A percentile compares a stretch with the other conserved stretches of the same genome.
Evolutionary conservation across 2,888 invertebrate genomes (phyloP).

Genomic region (Cerceris rybyensis): DNA sequence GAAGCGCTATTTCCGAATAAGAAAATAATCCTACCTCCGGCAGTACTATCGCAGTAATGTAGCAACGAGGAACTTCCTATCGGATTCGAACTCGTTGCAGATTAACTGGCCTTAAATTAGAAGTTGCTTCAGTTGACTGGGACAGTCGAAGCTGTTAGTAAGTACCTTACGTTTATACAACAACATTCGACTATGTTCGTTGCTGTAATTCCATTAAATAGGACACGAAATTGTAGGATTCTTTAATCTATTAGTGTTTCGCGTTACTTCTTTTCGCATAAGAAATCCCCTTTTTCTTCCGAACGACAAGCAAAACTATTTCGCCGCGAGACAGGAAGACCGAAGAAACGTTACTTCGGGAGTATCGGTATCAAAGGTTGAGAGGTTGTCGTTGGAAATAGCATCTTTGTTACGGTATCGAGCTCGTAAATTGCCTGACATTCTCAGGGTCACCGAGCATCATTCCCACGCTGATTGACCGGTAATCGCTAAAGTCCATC

Average conservation of each 20-base stretch:
- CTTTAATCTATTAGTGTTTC: no score
- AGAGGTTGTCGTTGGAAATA: neutral
- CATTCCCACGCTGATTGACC: conserved; percentile 63
- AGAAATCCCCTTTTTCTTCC: no score
- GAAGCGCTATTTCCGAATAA: conserved; percentile 29
- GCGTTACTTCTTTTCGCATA: no score
- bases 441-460: conserved; percentile 44
- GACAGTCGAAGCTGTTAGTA: neutral
- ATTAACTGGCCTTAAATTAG: conserved; percentile 7
- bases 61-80: conserved; percentile 10
- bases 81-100: conserved; percentile 8
- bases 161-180: neutral
- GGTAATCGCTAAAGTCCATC: conserved; percentile 26
- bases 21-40: conserved; percentile 25
- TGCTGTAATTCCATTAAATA: no score
- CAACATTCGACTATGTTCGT: no score
- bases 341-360: neutral
- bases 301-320: no score
- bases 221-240: no score
- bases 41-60: conserved; percentile 3
- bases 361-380: neutral
- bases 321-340: no score
- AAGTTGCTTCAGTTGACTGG: neutral
- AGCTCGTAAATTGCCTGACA: conserved; percentile 45
- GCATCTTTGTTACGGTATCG: conserved; percentile 3